Evolutionary conservation across 2,888 invertebrate genomes (phyloP), one percentile per base, ranked within the genome.

Genomic region (Anagyrus pseudococci): DNA sequence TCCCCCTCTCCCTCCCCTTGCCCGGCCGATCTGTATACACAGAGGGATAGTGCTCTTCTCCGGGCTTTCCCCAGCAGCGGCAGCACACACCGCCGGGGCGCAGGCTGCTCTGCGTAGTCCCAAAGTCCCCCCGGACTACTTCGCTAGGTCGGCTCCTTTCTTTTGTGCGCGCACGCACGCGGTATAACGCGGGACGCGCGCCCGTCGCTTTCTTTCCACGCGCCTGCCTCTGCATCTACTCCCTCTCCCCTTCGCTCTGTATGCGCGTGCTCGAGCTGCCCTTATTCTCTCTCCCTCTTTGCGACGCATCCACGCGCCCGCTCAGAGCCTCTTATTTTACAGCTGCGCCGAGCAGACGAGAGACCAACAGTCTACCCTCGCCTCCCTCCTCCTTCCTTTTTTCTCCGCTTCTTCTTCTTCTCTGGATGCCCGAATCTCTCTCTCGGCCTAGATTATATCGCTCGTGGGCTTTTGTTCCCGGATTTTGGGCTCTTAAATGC

Each of bases 141-240:
- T n/a, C n/a, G n/a, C n/a, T n/a, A n/a, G n/a, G 33, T 4, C 33
- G 33, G 33, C 15, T 8, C 33, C 33, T 37, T 37, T 4, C 8
- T 37, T 37, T 37, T 37, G 33, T 37, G 8, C 33, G 8, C 33
- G 8, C 33, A 2, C 10, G 15, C 33, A 37, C 33, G 15, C 19
- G 20, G 33, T 17, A n/a, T n/a, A 23, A n/a, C 20, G 23, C 1
- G 2, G n/a, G 2, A 13, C 7, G 33, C 19, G 37, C 40, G 25
- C 55, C 49, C 47, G 47, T 25, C 40, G 23, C 61, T 49, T 50
- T 25, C 54, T 64, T 41, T 64, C 58, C 66, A 66, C 66, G 66
- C 63, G 66, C 50, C 37, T 29, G 19, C 13, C n/a, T 46, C 10
- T 43, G 25, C 48, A 13, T 23, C 22, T 29, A 20, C 19, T 8